Conservation (phyloP, 1,140 invertebrate species). For the Magallana angulata region DNA sequence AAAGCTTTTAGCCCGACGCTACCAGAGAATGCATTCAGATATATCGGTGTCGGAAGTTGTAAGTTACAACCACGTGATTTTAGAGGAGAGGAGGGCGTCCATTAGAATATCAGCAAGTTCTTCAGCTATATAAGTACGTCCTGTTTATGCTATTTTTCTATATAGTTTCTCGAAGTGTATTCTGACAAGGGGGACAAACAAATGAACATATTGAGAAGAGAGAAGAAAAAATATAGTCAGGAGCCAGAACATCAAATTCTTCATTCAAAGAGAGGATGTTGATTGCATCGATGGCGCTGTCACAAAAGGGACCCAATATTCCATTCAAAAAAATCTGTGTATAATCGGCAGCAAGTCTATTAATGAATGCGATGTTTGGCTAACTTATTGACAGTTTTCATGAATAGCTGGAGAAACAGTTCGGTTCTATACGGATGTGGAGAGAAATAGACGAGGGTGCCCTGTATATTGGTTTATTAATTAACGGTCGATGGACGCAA, state of each 20-base stretch:
- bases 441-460: background rate
- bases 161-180: too few species aligned
- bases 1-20: constrained; percentile 3
- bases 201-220: too few species aligned
- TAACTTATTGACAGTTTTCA: constrained; percentile 3
- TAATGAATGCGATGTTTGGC: constrained; percentile 31
- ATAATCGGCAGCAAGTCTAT: constrained; percentile 19
- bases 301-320: constrained; percentile 14
- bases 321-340: constrained; percentile 37
- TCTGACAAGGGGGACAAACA: too few species aligned
- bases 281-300: background rate
- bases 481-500: background rate
- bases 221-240: too few species aligned
- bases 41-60: constrained; percentile 25
- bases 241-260: background rate
- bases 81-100: too few species aligned
- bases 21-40: constrained; percentile 4
- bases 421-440: background rate
- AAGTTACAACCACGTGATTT: background rate
- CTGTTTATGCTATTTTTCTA: too few species aligned
- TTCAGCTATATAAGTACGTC: too few species aligned
- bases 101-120: too few species aligned
- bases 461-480: background rate
- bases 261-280: background rate
- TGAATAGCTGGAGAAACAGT: background rate